phyloP scores from a whole-genome alignment of 2,113 vertebrate genomes.

The Ageneiosus marmoratus region DNA sequence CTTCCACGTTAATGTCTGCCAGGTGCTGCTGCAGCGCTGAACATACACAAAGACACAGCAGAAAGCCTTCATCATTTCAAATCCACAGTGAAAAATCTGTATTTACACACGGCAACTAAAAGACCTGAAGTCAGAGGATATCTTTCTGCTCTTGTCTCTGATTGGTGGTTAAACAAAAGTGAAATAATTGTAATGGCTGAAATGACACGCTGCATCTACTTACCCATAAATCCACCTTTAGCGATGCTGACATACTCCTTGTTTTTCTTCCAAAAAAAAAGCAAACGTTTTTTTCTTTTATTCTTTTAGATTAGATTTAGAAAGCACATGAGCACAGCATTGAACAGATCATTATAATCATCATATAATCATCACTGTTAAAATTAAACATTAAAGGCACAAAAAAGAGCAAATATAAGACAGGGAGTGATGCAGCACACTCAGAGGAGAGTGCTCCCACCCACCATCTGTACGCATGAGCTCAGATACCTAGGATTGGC shows the following conservation, averaged over 20 bases:
- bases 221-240: conserved; percentile 98
- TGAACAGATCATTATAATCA: background rate
- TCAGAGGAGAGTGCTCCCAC: no score
- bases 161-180: background rate
- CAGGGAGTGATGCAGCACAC: no score
- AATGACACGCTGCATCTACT: conserved; percentile 59
- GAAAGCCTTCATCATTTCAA: background rate
- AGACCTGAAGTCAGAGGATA: background rate
- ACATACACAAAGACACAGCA: conserved; percentile 37
- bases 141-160: background rate
- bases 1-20: conserved; percentile 97
- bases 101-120: conserved; percentile 1
- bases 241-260: conserved; percentile 98
- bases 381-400: background rate
- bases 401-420: no score
- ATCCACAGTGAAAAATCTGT: background rate
- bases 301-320: background rate
- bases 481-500: no score
- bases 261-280: conserved; percentile 85
- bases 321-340: background rate
- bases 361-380: background rate
- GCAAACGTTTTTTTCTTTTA: background rate
- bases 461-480: no score
- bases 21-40: conserved; percentile 93
- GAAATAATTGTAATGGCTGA: background rate